Percentiles rank a stretch among this genome's conserved stretches.
Conservation (phyloP, 2,797 vertebrate genomes). For the Sebastiscus tertius region DNA sequence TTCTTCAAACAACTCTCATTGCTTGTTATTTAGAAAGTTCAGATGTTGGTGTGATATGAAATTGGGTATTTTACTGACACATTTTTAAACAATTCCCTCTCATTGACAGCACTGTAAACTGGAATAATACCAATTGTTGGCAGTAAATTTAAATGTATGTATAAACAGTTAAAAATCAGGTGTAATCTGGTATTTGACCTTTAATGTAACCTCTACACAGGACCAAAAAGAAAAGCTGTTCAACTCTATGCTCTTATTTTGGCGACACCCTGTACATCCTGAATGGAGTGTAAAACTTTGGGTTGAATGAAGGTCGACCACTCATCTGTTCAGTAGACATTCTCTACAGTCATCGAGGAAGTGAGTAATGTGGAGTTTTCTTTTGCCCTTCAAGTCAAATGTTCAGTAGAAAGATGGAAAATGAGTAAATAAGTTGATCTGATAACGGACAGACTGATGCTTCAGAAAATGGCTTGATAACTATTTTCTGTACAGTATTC, state of each 20-base stretch:
- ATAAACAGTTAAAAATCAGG: background rate
- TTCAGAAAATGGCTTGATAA: conserved; percentile 3
- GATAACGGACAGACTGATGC: background rate
- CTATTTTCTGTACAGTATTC: conserved; percentile 19
- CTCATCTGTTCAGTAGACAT: conserved; percentile 18
- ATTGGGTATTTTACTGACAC: too few species aligned
- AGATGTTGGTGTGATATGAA: too few species aligned
- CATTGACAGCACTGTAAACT: too few species aligned
- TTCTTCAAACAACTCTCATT: too few species aligned
- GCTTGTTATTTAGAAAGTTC: too few species aligned
- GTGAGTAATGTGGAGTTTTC: conserved; percentile 4
- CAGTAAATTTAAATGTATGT: background rate
- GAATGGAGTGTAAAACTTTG: conserved; percentile 4
- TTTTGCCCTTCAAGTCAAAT: background rate
- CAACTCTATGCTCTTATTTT: conserved; percentile 23
- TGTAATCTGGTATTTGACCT: background rate
- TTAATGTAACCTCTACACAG: background rate
- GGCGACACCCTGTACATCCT: conserved; percentile 43
- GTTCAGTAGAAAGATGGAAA: conserved; percentile 9
- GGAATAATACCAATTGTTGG: background rate
- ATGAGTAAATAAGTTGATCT: background rate
- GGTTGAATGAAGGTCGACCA: background rate
- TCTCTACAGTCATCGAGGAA: conserved; percentile 10
- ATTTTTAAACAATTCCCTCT: too few species aligned
- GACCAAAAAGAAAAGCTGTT: background rate